Conservation (phyloP, 30 jellyfish, hydroid and myxozoan species). For the Aurelia aurita region DNA sequence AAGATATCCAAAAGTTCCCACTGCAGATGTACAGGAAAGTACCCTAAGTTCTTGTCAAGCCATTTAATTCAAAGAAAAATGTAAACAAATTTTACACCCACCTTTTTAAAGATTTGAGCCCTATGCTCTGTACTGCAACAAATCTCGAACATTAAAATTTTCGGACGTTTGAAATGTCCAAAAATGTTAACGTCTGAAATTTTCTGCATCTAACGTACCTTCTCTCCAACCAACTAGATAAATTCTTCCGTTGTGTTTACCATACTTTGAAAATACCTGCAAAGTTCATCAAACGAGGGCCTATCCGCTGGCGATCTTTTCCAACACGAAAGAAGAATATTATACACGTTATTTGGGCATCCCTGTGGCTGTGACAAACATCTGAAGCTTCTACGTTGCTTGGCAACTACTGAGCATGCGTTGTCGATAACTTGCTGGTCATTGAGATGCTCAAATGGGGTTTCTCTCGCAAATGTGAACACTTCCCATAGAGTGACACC, state of each 20-base stretch:
- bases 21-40: no score
- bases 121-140: no score
- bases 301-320: conserved; percentile 70
- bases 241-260: conserved; percentile 45
- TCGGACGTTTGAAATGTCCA: no score
- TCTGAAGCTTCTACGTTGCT: conserved; percentile 43
- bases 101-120: no score
- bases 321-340: conserved; percentile 77
- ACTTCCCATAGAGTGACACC: conserved; percentile 98
- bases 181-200: no score
- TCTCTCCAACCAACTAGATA: not conserved
- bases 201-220: no score
- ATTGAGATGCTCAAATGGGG: conserved; percentile 74
- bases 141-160: no score
- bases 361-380: conserved; percentile 63
- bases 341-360: conserved; percentile 79
- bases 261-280: conserved; percentile 13
- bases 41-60: no score
- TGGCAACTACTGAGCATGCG: conserved; percentile 88
- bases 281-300: conserved; percentile 71
- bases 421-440: conserved; percentile 89
- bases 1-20: no score
- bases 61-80: no score
- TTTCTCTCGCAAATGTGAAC: conserved; percentile 88
- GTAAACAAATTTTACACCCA: no score